Conservation (phyloP, 2,797 vertebrate genomes). For the Microctenopoma lineatum region DNA sequence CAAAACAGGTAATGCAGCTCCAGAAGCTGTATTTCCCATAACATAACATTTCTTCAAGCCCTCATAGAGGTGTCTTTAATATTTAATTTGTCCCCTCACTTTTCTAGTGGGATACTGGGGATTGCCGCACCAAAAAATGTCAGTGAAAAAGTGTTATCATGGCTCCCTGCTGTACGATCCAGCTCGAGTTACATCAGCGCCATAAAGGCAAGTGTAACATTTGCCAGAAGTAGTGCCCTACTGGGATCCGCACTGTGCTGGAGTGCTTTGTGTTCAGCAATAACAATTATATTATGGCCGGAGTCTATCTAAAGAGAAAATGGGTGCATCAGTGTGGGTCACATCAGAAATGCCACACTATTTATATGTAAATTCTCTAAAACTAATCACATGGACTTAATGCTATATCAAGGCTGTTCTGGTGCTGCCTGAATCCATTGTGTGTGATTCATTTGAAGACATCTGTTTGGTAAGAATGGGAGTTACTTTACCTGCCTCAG, state of each 20-base stretch:
- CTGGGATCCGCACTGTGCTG: conserved; percentile 32
- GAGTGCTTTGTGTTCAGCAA: conserved; percentile 35
- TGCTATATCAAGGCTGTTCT: background rate
- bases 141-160: conserved; percentile 35
- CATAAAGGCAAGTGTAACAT: conserved; percentile 56
- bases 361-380: conserved; percentile 39
- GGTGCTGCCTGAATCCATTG: background rate
- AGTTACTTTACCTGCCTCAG: conserved; percentile 91
- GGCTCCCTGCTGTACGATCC: conserved; percentile 46
- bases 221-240: conserved; percentile 39
- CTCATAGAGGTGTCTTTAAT: conserved; percentile 26
- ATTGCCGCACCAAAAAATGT: conserved; percentile 48
- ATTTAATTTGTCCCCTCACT: conserved; percentile 39
- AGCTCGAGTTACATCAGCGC: conserved; percentile 33
- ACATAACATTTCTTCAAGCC: conserved; percentile 22
- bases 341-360: conserved; percentile 28
- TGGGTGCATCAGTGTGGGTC: conserved; percentile 8
- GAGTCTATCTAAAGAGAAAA: conserved; percentile 26
- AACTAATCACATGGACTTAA: conserved; percentile 3
- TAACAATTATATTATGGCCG: conserved; percentile 21
- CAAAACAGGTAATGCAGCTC: conserved; percentile 9
- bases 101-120: conserved; percentile 36
- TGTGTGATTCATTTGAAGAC: conserved; percentile 5
- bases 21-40: conserved; percentile 19
- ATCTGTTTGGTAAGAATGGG: conserved; percentile 14